Evolutionary conservation across 2,113 vertebrate species (phyloP).

Genomic region (Notiomystis cincta): DNA sequence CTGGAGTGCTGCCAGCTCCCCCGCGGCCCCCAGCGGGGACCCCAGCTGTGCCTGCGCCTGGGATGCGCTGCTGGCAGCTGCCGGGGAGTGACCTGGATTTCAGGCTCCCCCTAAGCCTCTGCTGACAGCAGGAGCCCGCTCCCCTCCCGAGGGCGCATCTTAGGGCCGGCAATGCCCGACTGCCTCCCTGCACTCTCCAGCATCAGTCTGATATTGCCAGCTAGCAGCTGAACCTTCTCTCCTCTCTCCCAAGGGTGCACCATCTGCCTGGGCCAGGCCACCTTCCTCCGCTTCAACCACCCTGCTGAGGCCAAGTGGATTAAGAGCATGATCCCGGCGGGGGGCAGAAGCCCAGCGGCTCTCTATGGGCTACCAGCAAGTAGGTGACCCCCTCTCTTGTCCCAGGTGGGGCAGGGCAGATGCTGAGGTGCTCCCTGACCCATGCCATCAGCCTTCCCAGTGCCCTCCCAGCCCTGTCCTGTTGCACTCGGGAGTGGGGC

Average conservation of each 20-base stretch:
- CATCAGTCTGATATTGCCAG: rapidly evolving
- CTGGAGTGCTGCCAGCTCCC: background rate
- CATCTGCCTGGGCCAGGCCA: conserved; percentile 93
- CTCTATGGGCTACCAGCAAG: conserved; percentile 70
- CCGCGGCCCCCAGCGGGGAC: background rate
- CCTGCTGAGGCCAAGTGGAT: conserved; percentile 94
- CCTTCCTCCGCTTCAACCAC: conserved; percentile 95
- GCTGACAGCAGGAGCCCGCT: background rate
- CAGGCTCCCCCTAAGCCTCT: background rate
- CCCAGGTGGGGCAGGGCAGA: background rate
- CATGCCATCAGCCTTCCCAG: background rate
- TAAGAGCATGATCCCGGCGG: conserved; percentile 90
- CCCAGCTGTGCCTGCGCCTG: conserved; percentile 29
- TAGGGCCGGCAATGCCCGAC: background rate
- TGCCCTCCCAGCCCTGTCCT: background rate
- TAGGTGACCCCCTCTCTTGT: conserved; percentile 11
- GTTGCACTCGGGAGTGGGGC: background rate
- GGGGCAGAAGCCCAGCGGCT: conserved; percentile 46
- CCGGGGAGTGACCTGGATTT: conserved; percentile 17
- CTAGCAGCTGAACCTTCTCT: background rate
- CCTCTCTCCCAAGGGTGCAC: conserved; percentile 81
- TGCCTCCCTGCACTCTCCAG: rapidly evolving
- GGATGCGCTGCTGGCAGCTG: background rate
- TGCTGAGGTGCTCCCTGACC: background rate
- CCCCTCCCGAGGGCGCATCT: background rate